A percentile compares a stretch with the other conserved stretches of the same genome.
These are phyloP conservation scores for Actinemys pallida DNA, from an alignment of 2,113 vertebrate species.

Conservation along the genomic window DNA sequence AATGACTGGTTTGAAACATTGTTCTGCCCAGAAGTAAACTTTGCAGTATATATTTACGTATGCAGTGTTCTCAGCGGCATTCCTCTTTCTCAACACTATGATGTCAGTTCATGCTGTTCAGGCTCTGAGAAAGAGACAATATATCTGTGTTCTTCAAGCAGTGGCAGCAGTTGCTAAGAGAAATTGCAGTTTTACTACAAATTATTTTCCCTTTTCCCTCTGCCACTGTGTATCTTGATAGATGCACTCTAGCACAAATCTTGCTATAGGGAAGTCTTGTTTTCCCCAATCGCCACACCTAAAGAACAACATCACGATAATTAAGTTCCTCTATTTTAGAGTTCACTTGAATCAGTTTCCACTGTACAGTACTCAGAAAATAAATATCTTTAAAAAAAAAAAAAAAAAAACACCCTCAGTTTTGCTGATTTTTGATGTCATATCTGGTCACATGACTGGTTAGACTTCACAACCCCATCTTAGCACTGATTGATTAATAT, in stretches of 20 bases:
- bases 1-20: constrained; percentile 43
- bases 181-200: constrained; percentile 37
- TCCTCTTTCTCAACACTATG: constrained; percentile 50
- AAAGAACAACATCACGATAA: constrained; percentile 42
- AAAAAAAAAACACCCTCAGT: background rate
- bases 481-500: background rate
- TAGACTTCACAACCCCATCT: background rate
- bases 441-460: background rate
- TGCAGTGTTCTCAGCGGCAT: constrained; percentile 40
- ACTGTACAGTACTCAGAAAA: background rate
- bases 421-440: background rate
- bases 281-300: constrained; percentile 15
- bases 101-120: constrained; percentile 66
- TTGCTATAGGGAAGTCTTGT: constrained; percentile 42
- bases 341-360: constrained; percentile 1
- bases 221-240: constrained; percentile 49
- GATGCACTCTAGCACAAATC: constrained; percentile 42
- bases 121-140: constrained; percentile 34
- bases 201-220: constrained; percentile 40
- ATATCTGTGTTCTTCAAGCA: constrained; percentile 51
- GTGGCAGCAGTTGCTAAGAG: constrained; percentile 40
- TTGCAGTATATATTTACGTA: background rate
- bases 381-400: background rate
- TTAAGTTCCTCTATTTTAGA: constrained; percentile 65
- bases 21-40: constrained; percentile 52